A percentile compares a stretch with the other conserved stretches of the same genome.
phyloP scores from a whole-genome alignment of 92 coral and sea anemone species.

The Zoanthus sansibaricus region DNA sequence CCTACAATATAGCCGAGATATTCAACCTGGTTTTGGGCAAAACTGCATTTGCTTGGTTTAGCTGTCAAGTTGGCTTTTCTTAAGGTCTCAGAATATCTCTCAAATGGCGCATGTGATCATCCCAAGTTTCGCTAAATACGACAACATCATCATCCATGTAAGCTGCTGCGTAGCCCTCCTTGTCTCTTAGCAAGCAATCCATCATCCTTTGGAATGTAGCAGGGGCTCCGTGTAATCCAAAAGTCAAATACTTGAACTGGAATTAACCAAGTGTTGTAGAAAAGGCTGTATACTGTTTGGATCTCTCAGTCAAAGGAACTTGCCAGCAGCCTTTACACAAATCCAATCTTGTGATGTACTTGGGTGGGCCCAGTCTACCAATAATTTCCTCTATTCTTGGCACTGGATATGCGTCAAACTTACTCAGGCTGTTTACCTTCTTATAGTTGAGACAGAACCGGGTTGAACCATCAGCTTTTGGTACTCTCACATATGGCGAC shows the following conservation, averaged over 20 bases:
- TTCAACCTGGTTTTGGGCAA: slow-evolving; percentile 39
- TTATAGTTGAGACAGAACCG: slow-evolving; percentile 60
- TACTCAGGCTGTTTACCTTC: slow-evolving; percentile 35
- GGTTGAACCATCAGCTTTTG: slow-evolving; percentile 50
- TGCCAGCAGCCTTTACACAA: slow-evolving; percentile 55
- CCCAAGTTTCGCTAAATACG: slow-evolving; percentile 34
- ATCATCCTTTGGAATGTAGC: slow-evolving; percentile 54
- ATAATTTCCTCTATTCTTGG: slow-evolving; percentile 33
- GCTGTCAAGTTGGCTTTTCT: slow-evolving; percentile 47
- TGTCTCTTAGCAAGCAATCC: slow-evolving; percentile 40
- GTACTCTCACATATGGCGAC: slow-evolving; percentile 44
- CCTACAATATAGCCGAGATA: slow-evolving; percentile 51
- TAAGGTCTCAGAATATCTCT: slow-evolving; percentile 35
- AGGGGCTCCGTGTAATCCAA: slow-evolving; percentile 42
- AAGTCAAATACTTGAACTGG: slow-evolving; percentile 41
- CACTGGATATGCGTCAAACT: slow-evolving; percentile 59
- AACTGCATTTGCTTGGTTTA: slow-evolving; percentile 44
- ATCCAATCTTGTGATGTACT: slow-evolving; percentile 30
- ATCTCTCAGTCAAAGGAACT: slow-evolving; percentile 32
- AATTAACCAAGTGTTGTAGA: slow-evolving; percentile 31
- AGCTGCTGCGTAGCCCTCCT: slow-evolving; percentile 52
- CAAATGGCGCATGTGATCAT: slow-evolving; percentile 42
- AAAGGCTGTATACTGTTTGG: slow-evolving; percentile 39
- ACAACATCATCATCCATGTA: slow-evolving; percentile 57
- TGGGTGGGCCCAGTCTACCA: slow-evolving; percentile 23